Conservation (phyloP, 2,113 vertebrate genomes). For the Monarcha castaneiventris region DNA sequence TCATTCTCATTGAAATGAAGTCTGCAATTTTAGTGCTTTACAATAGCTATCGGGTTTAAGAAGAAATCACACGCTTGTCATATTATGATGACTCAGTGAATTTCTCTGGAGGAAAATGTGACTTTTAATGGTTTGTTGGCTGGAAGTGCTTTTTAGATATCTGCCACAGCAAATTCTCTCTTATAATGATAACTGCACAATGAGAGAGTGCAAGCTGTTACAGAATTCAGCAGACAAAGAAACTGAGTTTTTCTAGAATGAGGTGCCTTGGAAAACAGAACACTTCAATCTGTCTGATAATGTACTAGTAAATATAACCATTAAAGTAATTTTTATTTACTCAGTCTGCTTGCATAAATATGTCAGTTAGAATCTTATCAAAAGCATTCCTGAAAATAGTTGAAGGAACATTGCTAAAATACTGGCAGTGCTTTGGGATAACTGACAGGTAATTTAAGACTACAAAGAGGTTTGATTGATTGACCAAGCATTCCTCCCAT, state of each 20-base stretch:
- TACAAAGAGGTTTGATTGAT: background rate
- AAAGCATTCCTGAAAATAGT: background rate
- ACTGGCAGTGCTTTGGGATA: background rate
- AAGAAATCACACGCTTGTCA: constrained; percentile 28
- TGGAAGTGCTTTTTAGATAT: constrained; percentile 1
- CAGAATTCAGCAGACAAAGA: background rate
- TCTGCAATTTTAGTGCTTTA: constrained; percentile 39
- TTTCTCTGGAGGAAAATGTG: constrained; percentile 36
- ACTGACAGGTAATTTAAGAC: background rate
- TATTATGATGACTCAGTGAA: constrained; percentile 25
- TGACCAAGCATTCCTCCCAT: background rate
- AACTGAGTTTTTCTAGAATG: background rate
- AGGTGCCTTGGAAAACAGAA: background rate
- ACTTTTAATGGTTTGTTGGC: constrained; percentile 14
- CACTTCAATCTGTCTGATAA: background rate
- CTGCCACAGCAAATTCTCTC: constrained; percentile 8
- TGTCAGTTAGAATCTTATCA: background rate
- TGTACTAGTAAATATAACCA: constrained; percentile 28
- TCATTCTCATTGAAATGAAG: constrained; percentile 12
- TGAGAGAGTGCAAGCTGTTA: background rate
- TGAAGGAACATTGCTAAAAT: background rate
- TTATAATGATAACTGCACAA: constrained; percentile 19
- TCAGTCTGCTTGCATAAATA: background rate
- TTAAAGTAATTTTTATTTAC: background rate
- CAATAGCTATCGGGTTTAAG: background rate